Base-by-base conservation (phyloP, 2,888 invertebrate genomes). In the Dorcus parallelipipedus region DNA sequence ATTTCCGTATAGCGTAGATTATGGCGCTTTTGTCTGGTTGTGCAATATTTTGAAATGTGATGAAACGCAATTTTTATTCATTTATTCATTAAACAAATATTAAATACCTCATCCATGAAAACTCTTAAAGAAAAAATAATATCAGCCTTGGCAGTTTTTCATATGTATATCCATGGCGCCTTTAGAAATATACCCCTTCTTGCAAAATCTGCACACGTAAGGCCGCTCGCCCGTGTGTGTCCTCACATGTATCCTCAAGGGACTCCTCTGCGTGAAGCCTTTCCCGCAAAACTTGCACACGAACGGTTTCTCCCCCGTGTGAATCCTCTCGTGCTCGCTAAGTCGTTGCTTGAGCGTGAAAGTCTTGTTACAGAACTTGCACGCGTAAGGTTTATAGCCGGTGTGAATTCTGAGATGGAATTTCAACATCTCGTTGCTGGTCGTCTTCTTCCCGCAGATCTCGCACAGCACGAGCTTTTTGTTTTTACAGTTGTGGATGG, bases 221-320 rank as follows among this genome's bases (percentile, higher is more conserved):
- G 86, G 86, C 62, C 83, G 78, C 63, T 84, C 83, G 38, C 86
- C 86, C 59, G 83, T 84, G 77, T 86, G 86, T 69, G 84, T 83
- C 69, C 86, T 77, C 74, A 84, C 84, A 73, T 86, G 86, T 61
- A 85, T 85, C 63, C 84, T 84, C 62, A 86, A 80, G 60, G 85
- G 85, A 64, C 84, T 84, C 14, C 84, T 77, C 76, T 86, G 86
- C 39, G 83, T 82, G 78, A 86, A 86, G 9, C 82, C 83, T 74
- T 85, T 85, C 23, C 81, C 81, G 75, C 86, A 86, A 72, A 81
- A 80, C 60, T 83, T 79, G 73, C 86, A 86, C 10, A 71, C 67
- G 61, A 76, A 76, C 5, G 78, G 78, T 51, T 73, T 71, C 59
- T 76, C 76, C 1, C 77, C 77, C 2, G 76, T 78, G 54, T 78